Percentiles rank a stretch among this genome's conserved stretches.
phyloP scores from a whole-genome alignment of 2,797 vertebrate genomes.

The Sphaeramia orbicularis region DNA sequence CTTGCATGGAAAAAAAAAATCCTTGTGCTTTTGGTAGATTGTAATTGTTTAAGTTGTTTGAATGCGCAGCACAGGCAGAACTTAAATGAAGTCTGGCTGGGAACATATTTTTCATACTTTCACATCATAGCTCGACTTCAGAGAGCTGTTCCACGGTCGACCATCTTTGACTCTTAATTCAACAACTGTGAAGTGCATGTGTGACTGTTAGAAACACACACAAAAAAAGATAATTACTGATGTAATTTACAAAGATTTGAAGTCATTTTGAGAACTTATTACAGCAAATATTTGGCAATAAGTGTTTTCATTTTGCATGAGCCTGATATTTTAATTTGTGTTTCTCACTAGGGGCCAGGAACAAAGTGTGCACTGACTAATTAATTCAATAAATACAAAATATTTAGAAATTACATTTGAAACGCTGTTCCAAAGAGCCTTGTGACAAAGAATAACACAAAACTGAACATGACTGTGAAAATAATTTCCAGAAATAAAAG shows the following conservation, averaged over 20 bases:
- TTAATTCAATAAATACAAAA: conserved; percentile 9
- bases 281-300: background rate
- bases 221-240: background rate
- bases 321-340: background rate
- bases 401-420: background rate
- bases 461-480: conserved; percentile 10
- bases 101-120: conserved; percentile 19
- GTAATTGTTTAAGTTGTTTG: background rate
- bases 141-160: background rate
- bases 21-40: too few species aligned
- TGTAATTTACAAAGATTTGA: background rate
- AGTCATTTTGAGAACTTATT: background rate
- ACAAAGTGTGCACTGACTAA: conserved; percentile 4
- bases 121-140: conserved; percentile 4
- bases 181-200: background rate
- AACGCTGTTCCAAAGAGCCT: conserved; percentile 4
- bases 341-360: background rate
- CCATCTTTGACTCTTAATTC: background rate
- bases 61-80: conserved; percentile 1
- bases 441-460: conserved; percentile 14
- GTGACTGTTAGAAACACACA: too few species aligned
- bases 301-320: background rate
- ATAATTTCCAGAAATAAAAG: too few species aligned
- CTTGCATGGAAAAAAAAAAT: conserved; percentile 3
- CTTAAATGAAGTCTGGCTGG: conserved; percentile 17